Evolutionary conservation across 92 coral and sea anemone species (phyloP).

Genomic region (Palythoa heliodiscus): DNA sequence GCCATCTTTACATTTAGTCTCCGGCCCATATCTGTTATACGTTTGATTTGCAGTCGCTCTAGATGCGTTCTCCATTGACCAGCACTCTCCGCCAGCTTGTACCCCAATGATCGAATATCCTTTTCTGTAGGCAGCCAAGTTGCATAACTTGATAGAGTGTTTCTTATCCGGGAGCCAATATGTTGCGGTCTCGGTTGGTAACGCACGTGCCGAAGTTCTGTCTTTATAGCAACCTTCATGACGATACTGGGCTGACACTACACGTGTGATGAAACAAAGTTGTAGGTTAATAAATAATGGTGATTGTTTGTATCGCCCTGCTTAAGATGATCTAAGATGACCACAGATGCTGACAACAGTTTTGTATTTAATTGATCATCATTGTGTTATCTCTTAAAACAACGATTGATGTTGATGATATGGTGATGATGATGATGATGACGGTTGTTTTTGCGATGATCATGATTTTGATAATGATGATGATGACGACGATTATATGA

Average conservation of each 20-base stretch:
- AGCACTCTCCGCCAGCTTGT: slow-evolving; percentile 37
- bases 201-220: not conserved
- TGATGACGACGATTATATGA: too few species aligned
- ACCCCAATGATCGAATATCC: slow-evolving; percentile 23
- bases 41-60: slow-evolving; percentile 11
- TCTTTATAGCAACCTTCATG: slow-evolving; percentile 18
- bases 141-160: slow-evolving; percentile 13
- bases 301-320: too few species aligned
- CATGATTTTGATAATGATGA: too few species aligned
- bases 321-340: too few species aligned
- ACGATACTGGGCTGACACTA: slow-evolving; percentile 22
- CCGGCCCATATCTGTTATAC: not conserved
- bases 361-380: too few species aligned
- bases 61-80: slow-evolving; percentile 21
- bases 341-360: too few species aligned
- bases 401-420: too few species aligned
- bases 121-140: not conserved
- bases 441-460: too few species aligned
- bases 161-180: not conserved
- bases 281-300: not conserved
- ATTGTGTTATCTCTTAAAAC: too few species aligned
- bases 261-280: not conserved
- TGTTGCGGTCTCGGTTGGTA: slow-evolving; percentile 3
- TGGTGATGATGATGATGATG: too few species aligned
- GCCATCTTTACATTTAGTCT: not conserved